Evolutionary conservation across 2,888 invertebrate genomes (phyloP).

Genomic region (Cheilosia grossa): DNA sequence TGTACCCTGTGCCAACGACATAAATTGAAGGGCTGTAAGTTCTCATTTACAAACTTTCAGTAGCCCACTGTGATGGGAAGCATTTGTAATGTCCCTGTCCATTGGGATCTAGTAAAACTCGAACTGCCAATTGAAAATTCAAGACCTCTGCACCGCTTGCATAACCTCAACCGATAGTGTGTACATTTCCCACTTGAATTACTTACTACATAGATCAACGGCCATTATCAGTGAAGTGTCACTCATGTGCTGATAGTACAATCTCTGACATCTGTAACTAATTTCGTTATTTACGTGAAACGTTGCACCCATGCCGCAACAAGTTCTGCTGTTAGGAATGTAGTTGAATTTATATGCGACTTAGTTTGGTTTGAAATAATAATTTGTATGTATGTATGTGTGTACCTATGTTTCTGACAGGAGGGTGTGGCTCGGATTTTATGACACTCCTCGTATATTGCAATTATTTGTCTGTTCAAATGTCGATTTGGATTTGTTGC

Average conservation of each 20-base stretch:
- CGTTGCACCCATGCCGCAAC: background rate
- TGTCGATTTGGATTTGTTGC: too few species aligned
- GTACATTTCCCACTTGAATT: background rate
- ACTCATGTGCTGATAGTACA: conserved; percentile 5
- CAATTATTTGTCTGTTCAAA: too few species aligned
- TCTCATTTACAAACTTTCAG: background rate
- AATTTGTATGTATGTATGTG: too few species aligned
- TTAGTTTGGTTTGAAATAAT: background rate
- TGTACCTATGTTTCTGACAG: too few species aligned
- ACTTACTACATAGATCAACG: background rate
- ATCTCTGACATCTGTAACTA: conserved; percentile 27
- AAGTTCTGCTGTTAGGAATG: background rate
- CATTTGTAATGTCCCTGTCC: background rate
- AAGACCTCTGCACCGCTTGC: background rate
- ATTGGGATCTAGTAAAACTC: background rate
- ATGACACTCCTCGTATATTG: too few species aligned
- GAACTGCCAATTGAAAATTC: background rate
- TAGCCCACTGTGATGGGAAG: background rate
- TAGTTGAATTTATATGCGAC: background rate
- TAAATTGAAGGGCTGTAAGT: background rate
- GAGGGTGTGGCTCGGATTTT: background rate
- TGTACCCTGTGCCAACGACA: background rate
- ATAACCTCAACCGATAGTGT: background rate
- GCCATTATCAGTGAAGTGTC: conserved; percentile 25
- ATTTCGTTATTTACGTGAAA: background rate